Conservation (phyloP, 1,140 invertebrate species). For the Drosophila equinoxialis region DNA sequence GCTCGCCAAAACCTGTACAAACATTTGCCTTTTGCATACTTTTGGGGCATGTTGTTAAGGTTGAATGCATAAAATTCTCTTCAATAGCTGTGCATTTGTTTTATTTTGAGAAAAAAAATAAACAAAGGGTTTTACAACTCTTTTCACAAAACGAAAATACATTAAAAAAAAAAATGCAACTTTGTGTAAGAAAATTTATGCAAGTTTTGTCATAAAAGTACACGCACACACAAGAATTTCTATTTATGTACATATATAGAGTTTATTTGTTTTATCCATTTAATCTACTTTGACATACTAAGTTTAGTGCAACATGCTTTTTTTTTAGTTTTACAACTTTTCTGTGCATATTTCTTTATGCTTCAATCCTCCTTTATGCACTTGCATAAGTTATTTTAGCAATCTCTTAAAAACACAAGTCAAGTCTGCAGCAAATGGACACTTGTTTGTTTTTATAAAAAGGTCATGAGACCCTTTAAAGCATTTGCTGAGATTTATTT, state of each 20-base stretch:
- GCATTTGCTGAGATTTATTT: neutral
- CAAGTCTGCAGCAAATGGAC: neutral
- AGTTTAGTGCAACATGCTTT: neutral
- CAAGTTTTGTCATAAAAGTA: neutral
- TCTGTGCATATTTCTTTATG: neutral
- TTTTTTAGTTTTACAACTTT: neutral
- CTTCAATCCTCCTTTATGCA: too few relatives aligned
- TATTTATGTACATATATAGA: neutral
- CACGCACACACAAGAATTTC: neutral
- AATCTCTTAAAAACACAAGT: neutral
- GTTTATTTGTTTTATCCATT: constrained; percentile 7
- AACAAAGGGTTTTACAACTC: constrained; percentile 1
- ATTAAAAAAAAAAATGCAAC: neutral
- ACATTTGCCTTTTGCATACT: constrained; percentile 3
- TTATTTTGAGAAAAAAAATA: neutral
- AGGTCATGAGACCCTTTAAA: neutral
- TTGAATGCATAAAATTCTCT: neutral
- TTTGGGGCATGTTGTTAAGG: neutral
- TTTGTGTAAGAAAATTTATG: neutral
- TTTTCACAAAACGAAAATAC: too few relatives aligned
- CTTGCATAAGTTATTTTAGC: too few relatives aligned
- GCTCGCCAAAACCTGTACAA: neutral
- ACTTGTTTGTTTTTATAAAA: neutral
- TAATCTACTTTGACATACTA: constrained; percentile 4
- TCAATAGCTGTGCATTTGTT: neutral